A percentile compares a stretch with the other conserved stretches of the same genome.
phyloP scores from a whole-genome alignment of 2,113 vertebrate genomes.

The Hystrix cristata region DNA sequence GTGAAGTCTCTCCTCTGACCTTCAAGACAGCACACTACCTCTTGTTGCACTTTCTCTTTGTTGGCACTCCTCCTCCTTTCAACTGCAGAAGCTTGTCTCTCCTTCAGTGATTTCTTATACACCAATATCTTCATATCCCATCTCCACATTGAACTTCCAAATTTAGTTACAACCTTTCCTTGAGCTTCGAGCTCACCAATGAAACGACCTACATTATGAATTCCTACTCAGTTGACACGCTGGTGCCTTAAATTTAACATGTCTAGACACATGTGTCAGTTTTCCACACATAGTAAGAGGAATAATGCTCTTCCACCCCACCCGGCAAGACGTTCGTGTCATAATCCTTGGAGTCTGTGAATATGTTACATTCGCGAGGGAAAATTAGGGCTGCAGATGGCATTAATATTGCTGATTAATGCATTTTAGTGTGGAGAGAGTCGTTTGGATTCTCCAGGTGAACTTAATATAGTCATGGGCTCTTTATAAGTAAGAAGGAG shows the following conservation, averaged over 20 bases:
- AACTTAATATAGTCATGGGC: not conserved
- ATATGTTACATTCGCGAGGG: not conserved
- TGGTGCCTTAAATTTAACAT: not conserved
- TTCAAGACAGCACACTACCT: not conserved
- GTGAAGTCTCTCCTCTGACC: not conserved
- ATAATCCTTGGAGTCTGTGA: not conserved
- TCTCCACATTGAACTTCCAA: not conserved
- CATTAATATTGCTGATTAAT: not conserved
- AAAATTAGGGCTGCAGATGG: not conserved
- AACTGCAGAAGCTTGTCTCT: not conserved
- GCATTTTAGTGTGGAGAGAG: not conserved
- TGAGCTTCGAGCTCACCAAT: not conserved
- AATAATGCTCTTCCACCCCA: not conserved
- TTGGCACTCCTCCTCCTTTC: not conserved
- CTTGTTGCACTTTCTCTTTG: not conserved
- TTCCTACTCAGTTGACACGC: not conserved
- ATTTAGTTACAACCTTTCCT: not conserved
- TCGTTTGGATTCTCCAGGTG: not conserved
- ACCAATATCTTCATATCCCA: not conserved
- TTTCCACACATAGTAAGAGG: not conserved
- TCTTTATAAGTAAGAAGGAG: not conserved
- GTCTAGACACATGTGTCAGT: not conserved
- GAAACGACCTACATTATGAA: not conserved
- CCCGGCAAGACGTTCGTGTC: not conserved
- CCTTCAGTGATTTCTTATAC: not conserved